These are phyloP conservation scores for Ariopsis seemanni DNA, from an alignment of 2,113 vertebrate genomes.

Conservation along the genomic window DNA sequence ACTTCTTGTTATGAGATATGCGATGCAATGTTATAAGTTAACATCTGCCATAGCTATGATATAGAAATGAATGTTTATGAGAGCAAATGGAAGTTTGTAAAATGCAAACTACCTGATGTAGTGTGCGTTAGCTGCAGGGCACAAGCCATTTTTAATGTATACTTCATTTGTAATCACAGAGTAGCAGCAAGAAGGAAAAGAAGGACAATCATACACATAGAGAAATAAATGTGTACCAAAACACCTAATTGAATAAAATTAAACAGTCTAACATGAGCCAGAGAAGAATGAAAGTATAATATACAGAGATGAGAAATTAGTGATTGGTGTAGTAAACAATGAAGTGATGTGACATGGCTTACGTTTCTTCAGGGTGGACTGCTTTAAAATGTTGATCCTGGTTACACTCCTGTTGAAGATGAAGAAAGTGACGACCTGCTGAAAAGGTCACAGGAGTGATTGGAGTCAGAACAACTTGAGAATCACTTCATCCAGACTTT, in stretches of 20 bases:
- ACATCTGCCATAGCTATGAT: background rate
- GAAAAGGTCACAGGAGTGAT: slow-evolving; percentile 14
- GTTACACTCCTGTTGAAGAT: slow-evolving; percentile 47
- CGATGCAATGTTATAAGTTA: background rate
- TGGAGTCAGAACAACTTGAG: slow-evolving; percentile 32
- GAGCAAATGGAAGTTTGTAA: background rate
- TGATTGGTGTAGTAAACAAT: too few species aligned
- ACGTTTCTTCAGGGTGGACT: background rate
- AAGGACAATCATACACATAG: slow-evolving; percentile 3
- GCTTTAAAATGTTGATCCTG: background rate
- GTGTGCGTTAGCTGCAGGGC: background rate
- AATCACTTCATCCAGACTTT: slow-evolving; percentile 44
- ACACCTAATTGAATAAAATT: background rate
- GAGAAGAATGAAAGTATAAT: background rate
- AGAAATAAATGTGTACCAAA: slow-evolving; percentile 28
- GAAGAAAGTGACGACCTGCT: slow-evolving; percentile 37
- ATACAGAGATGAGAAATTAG: background rate
- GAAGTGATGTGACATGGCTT: background rate
- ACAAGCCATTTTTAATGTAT: background rate
- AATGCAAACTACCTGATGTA: background rate
- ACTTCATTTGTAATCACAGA: background rate
- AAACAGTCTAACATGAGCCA: background rate
- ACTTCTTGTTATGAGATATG: background rate
- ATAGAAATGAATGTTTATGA: background rate
- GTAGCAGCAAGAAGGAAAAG: background rate